Base-by-base conservation (phyloP, 2,888 invertebrate genomes). In the Ischnura elegans region DNA sequence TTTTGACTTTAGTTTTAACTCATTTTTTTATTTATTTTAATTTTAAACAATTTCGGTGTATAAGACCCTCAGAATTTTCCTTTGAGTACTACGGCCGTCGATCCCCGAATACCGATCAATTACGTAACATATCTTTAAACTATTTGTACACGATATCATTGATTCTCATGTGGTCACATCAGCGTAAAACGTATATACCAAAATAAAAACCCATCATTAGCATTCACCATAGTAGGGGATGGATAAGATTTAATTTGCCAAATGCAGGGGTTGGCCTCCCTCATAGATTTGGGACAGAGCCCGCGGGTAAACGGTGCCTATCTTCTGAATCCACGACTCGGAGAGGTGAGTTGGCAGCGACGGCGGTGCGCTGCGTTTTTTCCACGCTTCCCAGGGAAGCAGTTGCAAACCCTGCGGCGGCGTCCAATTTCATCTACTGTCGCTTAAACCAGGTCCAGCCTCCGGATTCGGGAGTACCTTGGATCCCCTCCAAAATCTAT, bases 401-500 rank as follows among this genome's bases (percentile, higher is more conserved):
- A 29, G 76, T 76, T 29, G 76, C 76, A n/a, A 76, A 36, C 76
- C 76, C 76, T 66, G 4, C 66, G 66, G 29, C 29, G 36, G 13
- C 51, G n/a, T 76, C 36, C 76, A 76, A 76, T 76, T 76, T 76
- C 76, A 76, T 76, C 76, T 76, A 6, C 36, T 16, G 76, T 25
- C 36, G 76, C 76, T 0, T 76, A 3, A 29, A 36, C 76, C 76
- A 36, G 36, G 36, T 36, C 76, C 76, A 76, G 76, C 76, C 76
- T 36, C 36, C n/a, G 36, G 36, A 76, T 36, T 76, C 36, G 36
- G 36, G 66, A 19, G n/a, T n/a, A 13, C 36, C n/a, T 76, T 76
- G 76, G 76, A 76, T 76, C 4, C 13, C 76, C 76, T 76, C 76
- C 76, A 76, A 76, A 76, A 76, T 76, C 76, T 76, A 76, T 36